Base-by-base conservation (phyloP, 2,888 invertebrate species). In the Dolomedes plantarius region DNA sequence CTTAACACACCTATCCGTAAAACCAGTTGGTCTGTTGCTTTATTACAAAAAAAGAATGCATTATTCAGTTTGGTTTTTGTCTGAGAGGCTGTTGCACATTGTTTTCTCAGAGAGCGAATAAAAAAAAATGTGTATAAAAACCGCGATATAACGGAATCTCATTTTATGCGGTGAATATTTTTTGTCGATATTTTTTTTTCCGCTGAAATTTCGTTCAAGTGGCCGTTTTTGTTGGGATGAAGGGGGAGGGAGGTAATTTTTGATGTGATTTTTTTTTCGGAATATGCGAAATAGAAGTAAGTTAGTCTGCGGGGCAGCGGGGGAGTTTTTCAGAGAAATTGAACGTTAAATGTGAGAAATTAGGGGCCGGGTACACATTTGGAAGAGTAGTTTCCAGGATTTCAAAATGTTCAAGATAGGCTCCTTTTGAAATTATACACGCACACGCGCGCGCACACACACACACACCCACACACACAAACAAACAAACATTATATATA, bases 271-370 rank as follows among this genome's bases (percentile, higher is more conserved):
- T 68, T 28, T 56, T 13, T 23, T 65, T 27, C 28, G 68, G 41
- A 68, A 46, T 65, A 72, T 65, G 79, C 64, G 46, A 71, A 77
- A 71, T 39, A 69, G 64, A 71, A 78, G 78, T 56, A 56, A 56
- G 56, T 56, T 56, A 56, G 56, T 56, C 56, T 7, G 23, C 11
- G 11, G 5, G 19, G 56, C 1, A 11, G 56, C 2, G 23, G 46
- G 23, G 56, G 56, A 16, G 3, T 19, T 23, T 3, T 23, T 19
- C 3, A 11, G 56, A 56, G 23, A 56, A 56, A 56, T 56, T 3
- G 56, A 23, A 56, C 56, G 23, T 56, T 56, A 56, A 56, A 56
- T 23, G 23, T 56, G 56, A 56, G 56, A 56, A 56, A 56, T 56
- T 56, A 56, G 56, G 56, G 56, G 11, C 23, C 1, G 19, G 56